Base-by-base conservation (phyloP, 2,888 invertebrate genomes). In the Drosophila limbata region DNA sequence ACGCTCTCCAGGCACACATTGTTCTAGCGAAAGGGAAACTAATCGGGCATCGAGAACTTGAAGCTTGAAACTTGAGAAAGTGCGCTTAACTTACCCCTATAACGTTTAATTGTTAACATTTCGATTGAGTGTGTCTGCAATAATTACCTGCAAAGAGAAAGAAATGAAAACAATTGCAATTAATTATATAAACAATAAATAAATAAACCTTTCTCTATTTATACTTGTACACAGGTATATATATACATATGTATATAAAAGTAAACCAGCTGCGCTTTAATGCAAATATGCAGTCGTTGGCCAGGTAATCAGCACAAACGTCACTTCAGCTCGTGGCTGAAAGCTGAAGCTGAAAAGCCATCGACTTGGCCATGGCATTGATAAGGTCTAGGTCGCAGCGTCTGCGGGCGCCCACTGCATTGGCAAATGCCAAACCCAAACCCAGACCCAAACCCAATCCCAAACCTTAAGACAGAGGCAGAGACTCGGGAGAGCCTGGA, bases 141-240 rank as follows among this genome's bases (percentile, higher is more conserved):
- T 40, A 86, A 60, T 88, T 88, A 88, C 88, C 88, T 88, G 89
- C 6, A 88, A 88, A 62, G 25, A 80, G 44, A 56, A 40, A 55
- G 33, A 63, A 40, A 35, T 11, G 1, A 17, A 31, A 47, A 11
- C 15, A 47, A 13, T 40, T 47, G 5, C 25, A 19, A 39, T 21
- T 44, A 28, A 28, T 13, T 35, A 13, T 35, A 5, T 35, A n/a
- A n/a, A 13, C 13, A 35, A 35, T 35, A 35, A 35, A 35, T 37
- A 8, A 37, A 37, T 37, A n/a, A 50, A 13, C 44, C 39, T 50
- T 60, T 60, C 60, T 40, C 60, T 60, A n/a, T 21, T 28, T 31
- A 31, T 40, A 52, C 4, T 28, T 31, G 19, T 40, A 52, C 2
- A 40, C 10, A n/a, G n/a, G n/a, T n/a, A n/a, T n/a, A n/a, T n/a